These are phyloP conservation scores for Paradoxurus hermaphroditus DNA, from an alignment of 2,113 vertebrate genomes.

Conservation along the genomic window DNA sequence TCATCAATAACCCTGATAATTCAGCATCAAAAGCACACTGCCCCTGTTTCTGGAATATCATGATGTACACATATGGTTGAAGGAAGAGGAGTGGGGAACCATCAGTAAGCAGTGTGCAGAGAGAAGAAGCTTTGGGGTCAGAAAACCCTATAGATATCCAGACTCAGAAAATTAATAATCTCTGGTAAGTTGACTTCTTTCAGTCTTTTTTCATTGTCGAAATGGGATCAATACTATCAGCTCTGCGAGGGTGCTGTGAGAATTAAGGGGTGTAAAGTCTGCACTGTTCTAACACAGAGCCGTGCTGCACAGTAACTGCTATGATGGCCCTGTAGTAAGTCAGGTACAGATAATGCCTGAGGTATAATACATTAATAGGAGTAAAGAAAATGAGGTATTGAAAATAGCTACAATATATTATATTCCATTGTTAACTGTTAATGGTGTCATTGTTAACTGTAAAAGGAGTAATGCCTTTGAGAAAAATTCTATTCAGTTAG, in stretches of 20 bases:
- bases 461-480: slow-evolving; percentile 57
- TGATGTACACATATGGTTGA: fast-evolving
- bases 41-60: not conserved
- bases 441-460: slow-evolving; percentile 50
- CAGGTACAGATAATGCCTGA: not conserved
- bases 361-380: not conserved
- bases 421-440: not conserved
- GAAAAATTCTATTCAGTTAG: slow-evolving; percentile 58
- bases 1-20: not conserved
- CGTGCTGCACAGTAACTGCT: not conserved
- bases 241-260: not conserved
- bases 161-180: not conserved
- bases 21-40: not conserved
- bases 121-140: not conserved
- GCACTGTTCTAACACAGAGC: not conserved
- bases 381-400: not conserved
- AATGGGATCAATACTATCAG: not conserved
- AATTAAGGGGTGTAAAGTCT: not conserved
- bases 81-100: not conserved
- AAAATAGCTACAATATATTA: not conserved
- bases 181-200: not conserved
- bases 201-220: not conserved
- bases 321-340: not conserved
- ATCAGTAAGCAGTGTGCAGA: not conserved
- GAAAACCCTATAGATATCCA: not conserved